Percentiles rank a stretch among this genome's conserved stretches.
Conservation (phyloP, 2,797 vertebrate genomes). For the Anableps anableps region DNA sequence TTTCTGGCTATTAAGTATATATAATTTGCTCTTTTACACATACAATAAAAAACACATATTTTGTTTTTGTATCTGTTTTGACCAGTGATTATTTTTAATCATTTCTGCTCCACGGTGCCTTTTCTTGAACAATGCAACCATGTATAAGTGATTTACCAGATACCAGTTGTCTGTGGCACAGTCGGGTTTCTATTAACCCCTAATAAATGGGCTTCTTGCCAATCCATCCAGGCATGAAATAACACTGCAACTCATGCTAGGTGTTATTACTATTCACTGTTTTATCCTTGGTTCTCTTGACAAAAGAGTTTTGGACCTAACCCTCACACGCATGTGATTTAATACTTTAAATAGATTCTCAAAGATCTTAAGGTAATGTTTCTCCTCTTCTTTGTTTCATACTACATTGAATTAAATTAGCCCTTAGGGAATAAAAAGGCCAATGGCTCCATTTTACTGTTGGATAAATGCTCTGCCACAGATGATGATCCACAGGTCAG, state of each 20-base stretch:
- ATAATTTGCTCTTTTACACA: background rate
- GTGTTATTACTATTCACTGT: background rate
- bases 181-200: conserved; percentile 4
- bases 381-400: conserved; percentile 16
- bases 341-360: background rate
- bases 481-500: conserved; percentile 14
- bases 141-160: conserved; percentile 1
- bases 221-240: conserved; percentile 13
- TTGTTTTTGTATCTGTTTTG: background rate
- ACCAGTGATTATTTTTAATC: background rate
- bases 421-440: background rate
- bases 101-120: background rate
- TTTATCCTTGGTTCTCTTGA: background rate
- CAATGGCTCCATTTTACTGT: background rate
- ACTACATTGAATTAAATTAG: conserved; percentile 15
- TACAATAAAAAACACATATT: background rate
- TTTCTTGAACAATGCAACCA: background rate
- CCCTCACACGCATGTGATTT: background rate
- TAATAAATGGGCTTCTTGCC: conserved; percentile 3
- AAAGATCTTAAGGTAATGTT: background rate
- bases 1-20: background rate
- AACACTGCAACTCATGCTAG: background rate
- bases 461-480: conserved; percentile 20
- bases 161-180: conserved; percentile 1
- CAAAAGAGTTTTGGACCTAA: background rate